Base-by-base conservation (phyloP, 1,140 invertebrate genomes). In the Solenopsis fugax region DNA sequence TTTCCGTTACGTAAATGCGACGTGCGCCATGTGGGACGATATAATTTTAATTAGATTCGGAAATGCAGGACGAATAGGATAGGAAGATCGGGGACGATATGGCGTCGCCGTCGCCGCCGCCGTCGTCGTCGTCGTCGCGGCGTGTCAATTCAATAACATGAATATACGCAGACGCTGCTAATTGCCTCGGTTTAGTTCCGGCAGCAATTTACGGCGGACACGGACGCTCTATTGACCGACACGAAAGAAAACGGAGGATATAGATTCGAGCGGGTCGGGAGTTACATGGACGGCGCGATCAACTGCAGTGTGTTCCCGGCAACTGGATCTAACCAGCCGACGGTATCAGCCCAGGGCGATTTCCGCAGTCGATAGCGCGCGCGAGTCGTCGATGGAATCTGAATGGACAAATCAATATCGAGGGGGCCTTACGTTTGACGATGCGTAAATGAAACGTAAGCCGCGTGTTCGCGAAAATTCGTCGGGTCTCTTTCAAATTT, bases 1-100 rank as follows among this genome's bases (percentile, higher is more conserved):
- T 21, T n/a, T n/a, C 37, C 37, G 64, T n/a, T 65, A n/a, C 29
- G 56, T 80, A 77, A 77, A 52, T 21, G 65, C 48, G 88, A 88
- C 69, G 73, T 62, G 58, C 87, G 84, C 62, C 75, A 21, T 54
- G 29, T 18, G 21, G 77, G 0, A 2, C 84, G 80, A 88, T 88
- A 86, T 88, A 87, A 90, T 90, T 90, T 86, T 90, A 90, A 88
- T 91, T 91, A 80, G 84, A 78, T 56, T 52, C 41, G 77, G 58
- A 69, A 65, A 76, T 18, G 41, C 72, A 13, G 41, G 24, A 60
- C 65, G 60, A 78, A 64, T 78, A 24, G 10, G 60, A 64, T 78
- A 24, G 10, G 60, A 41, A 65, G 58, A 65, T 50, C 24, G 5
- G 5, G 7, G 29, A 29, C 29, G 29, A 29, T 29, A 50, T 24